phyloP scores from a whole-genome alignment of 1,140 invertebrate genomes.

The Lordiphosa clarofinis region DNA sequence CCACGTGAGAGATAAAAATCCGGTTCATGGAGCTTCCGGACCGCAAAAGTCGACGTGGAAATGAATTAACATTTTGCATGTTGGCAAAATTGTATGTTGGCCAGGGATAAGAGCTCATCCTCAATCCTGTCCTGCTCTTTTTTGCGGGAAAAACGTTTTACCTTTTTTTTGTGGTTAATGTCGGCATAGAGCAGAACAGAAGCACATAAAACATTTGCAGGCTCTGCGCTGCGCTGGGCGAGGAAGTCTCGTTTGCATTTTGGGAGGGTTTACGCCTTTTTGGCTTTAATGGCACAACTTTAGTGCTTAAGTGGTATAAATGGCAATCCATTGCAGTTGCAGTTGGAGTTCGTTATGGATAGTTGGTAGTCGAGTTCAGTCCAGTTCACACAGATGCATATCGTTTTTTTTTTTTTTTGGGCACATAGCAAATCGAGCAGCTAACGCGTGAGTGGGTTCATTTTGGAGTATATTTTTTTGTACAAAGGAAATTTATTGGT shows the following conservation, averaged over 20 bases:
- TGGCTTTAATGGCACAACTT: constrained; percentile 70
- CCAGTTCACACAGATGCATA: constrained; percentile 50
- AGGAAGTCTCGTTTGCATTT: constrained; percentile 8
- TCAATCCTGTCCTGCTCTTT: constrained; percentile 14
- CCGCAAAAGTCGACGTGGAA: constrained; percentile 49
- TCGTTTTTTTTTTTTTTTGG: constrained; percentile 18
- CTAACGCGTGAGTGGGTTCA: too few relatives aligned
- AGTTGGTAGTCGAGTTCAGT: constrained; percentile 12
- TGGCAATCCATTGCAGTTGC: constrained; percentile 49
- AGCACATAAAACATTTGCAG: constrained; percentile 67
- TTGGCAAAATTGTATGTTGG: constrained; percentile 33
- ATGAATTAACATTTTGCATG: constrained; percentile 77
- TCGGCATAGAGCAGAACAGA: constrained; percentile 23
- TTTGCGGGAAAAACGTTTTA: constrained; percentile 49
- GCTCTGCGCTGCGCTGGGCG: constrained; percentile 21
- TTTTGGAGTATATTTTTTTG: neutral
- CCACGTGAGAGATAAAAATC: constrained; percentile 62
- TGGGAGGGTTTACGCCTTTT: constrained; percentile 64
- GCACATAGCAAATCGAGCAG: neutral
- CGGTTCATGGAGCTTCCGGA: constrained; percentile 43
- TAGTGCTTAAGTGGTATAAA: constrained; percentile 74
- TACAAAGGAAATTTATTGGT: too few relatives aligned
- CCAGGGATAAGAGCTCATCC: constrained; percentile 16
- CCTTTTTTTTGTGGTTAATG: constrained; percentile 22
- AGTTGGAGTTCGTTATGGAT: constrained; percentile 25